Evolutionary conservation across 2,113 vertebrate genomes (phyloP).

Genomic region (Tetrax tetrax): DNA sequence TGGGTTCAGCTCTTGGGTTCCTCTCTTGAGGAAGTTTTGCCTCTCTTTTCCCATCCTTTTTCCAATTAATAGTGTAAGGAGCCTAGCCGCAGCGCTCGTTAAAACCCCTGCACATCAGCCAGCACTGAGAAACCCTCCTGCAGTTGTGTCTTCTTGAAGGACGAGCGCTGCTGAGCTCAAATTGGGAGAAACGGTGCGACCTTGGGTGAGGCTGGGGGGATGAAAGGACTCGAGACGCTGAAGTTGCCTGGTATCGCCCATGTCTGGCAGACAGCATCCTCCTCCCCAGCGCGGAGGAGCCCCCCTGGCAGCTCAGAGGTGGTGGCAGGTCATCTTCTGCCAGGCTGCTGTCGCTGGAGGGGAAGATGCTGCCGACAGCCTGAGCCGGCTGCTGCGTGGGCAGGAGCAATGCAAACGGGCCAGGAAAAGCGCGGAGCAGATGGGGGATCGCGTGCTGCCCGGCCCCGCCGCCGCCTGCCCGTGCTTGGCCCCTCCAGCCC

Average conservation of each 20-base stretch:
- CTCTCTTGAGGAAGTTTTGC: not conserved
- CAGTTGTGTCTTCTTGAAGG: not conserved
- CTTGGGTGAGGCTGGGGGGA: not conserved
- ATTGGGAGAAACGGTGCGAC: not conserved
- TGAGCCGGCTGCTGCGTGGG: fast-evolving
- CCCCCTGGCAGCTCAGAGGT: fast-evolving
- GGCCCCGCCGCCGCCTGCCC: fast-evolving
- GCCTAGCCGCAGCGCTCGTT: not conserved
- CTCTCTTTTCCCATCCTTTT: not conserved
- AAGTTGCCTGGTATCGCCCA: not conserved
- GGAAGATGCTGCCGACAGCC: not conserved
- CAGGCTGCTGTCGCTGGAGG: not conserved
- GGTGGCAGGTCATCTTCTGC: not conserved
- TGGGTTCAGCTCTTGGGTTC: not conserved
- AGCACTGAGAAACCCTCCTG: not conserved
- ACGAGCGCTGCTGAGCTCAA: not conserved
- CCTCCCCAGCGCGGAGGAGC: not conserved
- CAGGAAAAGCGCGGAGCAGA: not conserved
- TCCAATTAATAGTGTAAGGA: fast-evolving
- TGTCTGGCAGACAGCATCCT: not conserved
- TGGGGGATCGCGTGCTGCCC: not conserved
- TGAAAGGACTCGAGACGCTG: not conserved
- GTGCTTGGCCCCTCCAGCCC: not conserved
- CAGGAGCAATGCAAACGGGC: not conserved
- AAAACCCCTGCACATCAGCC: fast-evolving